Evolutionary conservation across 2,113 vertebrate genomes (phyloP).

Genomic region (Microcebus tavaratra): DNA sequence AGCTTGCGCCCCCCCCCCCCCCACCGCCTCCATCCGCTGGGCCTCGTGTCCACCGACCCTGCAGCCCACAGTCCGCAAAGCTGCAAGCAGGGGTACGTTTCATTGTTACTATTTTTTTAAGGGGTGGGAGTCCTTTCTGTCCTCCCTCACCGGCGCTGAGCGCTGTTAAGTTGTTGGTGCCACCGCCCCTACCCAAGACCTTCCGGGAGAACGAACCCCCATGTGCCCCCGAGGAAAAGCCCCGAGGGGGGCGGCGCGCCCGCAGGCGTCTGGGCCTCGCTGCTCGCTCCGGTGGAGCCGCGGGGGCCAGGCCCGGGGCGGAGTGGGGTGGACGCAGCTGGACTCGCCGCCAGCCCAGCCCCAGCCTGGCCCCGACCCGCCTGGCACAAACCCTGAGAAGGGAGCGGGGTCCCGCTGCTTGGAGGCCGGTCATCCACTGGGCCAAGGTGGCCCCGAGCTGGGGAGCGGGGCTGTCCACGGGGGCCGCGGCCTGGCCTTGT

Average conservation of each 20-base stretch:
- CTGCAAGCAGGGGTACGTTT: not conserved
- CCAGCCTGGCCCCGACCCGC: constrained; percentile 34
- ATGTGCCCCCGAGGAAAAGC: not conserved
- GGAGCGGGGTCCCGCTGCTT: not conserved
- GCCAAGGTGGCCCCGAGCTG: not conserved
- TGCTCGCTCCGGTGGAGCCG: not conserved
- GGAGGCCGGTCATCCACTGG: not conserved
- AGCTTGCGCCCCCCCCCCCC: too few relatives aligned
- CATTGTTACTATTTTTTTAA: not conserved
- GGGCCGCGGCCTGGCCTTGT: constrained; percentile 38
- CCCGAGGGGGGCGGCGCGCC: constrained; percentile 10
- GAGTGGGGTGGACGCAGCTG: constrained; percentile 27
- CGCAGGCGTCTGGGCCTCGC: not conserved
- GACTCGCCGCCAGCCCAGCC: not conserved
- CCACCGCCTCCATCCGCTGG: constrained; percentile 68
- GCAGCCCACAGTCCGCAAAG: not conserved
- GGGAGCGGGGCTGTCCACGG: not conserved
- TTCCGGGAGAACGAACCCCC: not conserved
- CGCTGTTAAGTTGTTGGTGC: not conserved
- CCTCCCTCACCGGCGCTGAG: not conserved
- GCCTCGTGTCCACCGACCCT: constrained; percentile 85
- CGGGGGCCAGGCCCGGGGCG: constrained; percentile 26
- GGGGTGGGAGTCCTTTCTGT: not conserved
- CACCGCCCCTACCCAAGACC: constrained; percentile 39
- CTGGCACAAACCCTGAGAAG: constrained; percentile 90